Base-by-base conservation (phyloP, 2,888 invertebrate genomes). In the Spilosoma lubricipeda region DNA sequence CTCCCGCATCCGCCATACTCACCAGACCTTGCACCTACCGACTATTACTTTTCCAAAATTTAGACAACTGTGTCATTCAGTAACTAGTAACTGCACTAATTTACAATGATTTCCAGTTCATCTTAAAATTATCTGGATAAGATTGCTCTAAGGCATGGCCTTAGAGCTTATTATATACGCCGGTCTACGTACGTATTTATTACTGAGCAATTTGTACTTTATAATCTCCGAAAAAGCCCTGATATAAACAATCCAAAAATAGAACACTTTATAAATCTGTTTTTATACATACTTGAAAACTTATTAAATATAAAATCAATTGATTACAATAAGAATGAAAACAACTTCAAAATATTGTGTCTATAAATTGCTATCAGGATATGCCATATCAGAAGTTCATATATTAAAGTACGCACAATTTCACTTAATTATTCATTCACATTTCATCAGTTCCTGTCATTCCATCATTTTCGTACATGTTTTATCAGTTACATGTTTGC, bases 401-500 rank as follows among this genome's bases (percentile, higher is more conserved):
- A 27, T 15, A 59, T 27, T 5, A 33, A 52, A 15, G 15, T 15
- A 27, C 30, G 20, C 9, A 30, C 33, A 27, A 48, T 68, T 23
- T 27, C 30, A 30, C 30, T 30, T 67, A 15, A 39, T 27, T 67
- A 67, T 42, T 67, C 30, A 67, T 45, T 33, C 30, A 56, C 33
- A 36, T 69, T 45, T 45, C 30, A 67, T 45, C 67, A 67, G 9
- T 67, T 67, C 11, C 42, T 30, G 30, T 67, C 45, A 45, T 67
- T 67, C 27, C 18, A 30, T 67, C 67, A 67, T 20, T 67, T 45
- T 42, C 67, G 30, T 67, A 45, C 18, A 67, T 67, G 30, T 45
- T 67, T 67, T 20, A 67, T 45, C 45, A 67, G 27, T 30, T 27
- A 67, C 67, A 8, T 27, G 18, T 67, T 67, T 30, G 20, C 27